These are phyloP conservation scores for Coracopsis vasa DNA, from an alignment of 2,113 vertebrate species.

Conservation along the genomic window DNA sequence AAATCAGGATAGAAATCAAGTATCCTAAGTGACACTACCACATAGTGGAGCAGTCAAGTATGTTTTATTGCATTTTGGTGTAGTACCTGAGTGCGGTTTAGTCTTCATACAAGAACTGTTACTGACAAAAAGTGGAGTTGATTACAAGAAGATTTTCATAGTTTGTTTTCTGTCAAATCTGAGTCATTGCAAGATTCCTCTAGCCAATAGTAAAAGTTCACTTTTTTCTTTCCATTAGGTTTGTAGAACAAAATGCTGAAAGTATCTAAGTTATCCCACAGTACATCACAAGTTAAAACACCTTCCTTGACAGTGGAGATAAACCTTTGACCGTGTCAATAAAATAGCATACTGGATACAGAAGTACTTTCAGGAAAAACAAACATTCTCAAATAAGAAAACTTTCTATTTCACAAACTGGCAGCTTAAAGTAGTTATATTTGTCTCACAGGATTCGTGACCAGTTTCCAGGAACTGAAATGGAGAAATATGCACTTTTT, in stretches of 20 bases:
- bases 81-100: neutral
- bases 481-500: conserved; percentile 89
- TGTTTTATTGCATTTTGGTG: neutral
- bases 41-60: neutral
- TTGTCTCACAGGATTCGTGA: conserved; percentile 83
- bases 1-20: neutral
- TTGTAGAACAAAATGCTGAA: neutral
- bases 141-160: neutral
- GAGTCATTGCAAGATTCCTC: neutral
- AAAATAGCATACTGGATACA: neutral
- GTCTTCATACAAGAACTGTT: neutral
- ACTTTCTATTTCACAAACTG: neutral
- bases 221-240: neutral
- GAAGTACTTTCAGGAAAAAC: neutral
- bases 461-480: conserved; percentile 87
- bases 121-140: neutral
- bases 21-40: neutral
- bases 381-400: neutral
- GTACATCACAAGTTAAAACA: neutral
- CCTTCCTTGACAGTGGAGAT: neutral
- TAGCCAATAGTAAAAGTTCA: neutral
- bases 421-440: neutral
- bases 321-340: neutral
- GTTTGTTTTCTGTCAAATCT: neutral
- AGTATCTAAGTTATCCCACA: neutral